These are phyloP conservation scores for Prochilodus magdalenae DNA, from an alignment of 2,113 vertebrate species.

Conservation along the genomic window DNA sequence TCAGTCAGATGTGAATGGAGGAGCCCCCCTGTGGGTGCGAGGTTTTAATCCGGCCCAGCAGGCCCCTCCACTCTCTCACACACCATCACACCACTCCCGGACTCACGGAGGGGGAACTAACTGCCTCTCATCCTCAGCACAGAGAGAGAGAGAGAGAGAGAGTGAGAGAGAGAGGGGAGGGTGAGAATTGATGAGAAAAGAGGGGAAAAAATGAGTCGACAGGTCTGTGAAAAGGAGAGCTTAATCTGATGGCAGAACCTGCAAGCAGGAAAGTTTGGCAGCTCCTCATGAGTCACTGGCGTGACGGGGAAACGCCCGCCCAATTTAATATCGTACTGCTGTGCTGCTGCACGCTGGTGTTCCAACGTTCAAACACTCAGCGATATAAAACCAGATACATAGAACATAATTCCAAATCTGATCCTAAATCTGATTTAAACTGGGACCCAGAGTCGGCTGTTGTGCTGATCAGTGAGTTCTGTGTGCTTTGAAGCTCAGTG, in stretches of 20 bases:
- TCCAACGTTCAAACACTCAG: too few species aligned
- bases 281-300: neutral
- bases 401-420: too few species aligned
- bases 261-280: slow-evolving; percentile 18
- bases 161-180: slow-evolving; percentile 46
- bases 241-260: slow-evolving; percentile 46
- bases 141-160: slow-evolving; percentile 47
- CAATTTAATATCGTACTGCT: neutral
- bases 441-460: too few species aligned
- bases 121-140: slow-evolving; percentile 53
- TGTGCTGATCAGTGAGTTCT: too few species aligned
- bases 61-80: slow-evolving; percentile 72
- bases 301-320: neutral
- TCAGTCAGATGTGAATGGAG: slow-evolving; percentile 98
- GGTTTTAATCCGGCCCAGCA: slow-evolving; percentile 80
- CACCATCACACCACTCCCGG: slow-evolving; percentile 47
- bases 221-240: slow-evolving; percentile 50
- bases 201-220: slow-evolving; percentile 54
- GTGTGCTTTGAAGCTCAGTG: too few species aligned
- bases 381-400: too few species aligned
- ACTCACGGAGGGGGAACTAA: slow-evolving; percentile 28
- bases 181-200: slow-evolving; percentile 50
- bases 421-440: too few species aligned
- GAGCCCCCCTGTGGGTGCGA: slow-evolving; percentile 57
- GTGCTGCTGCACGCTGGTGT: too few species aligned